Evolutionary conservation across 2,797 vertebrate species (phyloP).

Genomic region (Platalea minor): DNA sequence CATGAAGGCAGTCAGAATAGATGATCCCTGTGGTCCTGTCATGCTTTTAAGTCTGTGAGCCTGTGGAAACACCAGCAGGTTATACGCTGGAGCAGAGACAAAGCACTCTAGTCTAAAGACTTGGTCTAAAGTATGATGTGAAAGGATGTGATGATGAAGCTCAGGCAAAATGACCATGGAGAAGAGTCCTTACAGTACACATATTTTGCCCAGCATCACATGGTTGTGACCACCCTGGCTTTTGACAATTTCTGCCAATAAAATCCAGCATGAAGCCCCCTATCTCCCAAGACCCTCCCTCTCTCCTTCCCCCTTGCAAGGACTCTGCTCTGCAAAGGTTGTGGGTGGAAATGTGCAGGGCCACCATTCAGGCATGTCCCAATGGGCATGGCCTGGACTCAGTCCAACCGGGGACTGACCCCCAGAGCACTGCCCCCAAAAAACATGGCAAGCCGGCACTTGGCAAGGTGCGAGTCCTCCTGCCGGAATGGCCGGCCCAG

Average conservation of each 20-base stretch:
- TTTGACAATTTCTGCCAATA: neutral
- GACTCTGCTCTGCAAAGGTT: neutral
- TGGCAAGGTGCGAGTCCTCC: neutral
- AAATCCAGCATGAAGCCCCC: neutral
- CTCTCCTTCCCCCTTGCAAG: neutral
- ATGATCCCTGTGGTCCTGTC: neutral
- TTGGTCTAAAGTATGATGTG: neutral
- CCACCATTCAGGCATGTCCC: too few relatives aligned
- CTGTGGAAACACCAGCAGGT: neutral
- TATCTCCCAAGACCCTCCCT: neutral
- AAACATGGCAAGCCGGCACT: accelerated
- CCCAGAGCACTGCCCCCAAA: accelerated
- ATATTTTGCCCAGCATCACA: neutral
- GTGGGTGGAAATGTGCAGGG: neutral
- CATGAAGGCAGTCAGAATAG: neutral
- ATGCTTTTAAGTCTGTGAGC: neutral
- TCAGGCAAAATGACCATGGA: neutral
- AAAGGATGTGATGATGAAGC: neutral
- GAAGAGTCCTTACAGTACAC: neutral
- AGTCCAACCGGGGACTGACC: accelerated
- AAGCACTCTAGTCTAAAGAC: neutral
- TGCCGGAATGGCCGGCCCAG: neutral
- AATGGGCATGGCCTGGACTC: neutral
- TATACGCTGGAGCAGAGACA: neutral
- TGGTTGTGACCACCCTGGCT: neutral